Conservation (phyloP, 2,113 vertebrate species). For the Albula goreensis region DNA sequence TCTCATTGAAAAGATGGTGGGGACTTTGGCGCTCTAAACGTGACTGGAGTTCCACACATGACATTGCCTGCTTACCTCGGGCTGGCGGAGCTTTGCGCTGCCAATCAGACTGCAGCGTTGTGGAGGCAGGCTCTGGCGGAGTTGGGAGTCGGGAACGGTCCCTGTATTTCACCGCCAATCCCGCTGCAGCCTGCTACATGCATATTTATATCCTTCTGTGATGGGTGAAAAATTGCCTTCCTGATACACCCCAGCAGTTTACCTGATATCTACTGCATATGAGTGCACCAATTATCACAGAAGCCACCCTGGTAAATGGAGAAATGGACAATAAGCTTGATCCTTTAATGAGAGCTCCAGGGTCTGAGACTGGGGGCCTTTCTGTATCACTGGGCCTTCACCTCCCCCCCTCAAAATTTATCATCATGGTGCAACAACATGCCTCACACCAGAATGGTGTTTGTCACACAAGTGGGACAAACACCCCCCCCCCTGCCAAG, state of each 20-base stretch:
- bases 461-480: too few relatives aligned
- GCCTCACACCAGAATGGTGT: too few relatives aligned
- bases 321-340: not conserved
- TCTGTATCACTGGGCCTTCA: too few relatives aligned
- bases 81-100: not conserved
- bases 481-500: too few relatives aligned
- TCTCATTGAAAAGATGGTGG: not conserved
- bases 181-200: not conserved
- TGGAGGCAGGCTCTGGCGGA: not conserved
- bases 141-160: not conserved
- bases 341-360: not conserved
- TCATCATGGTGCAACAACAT: too few relatives aligned
- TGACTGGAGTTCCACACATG: not conserved
- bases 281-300: not conserved
- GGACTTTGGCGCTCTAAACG: not conserved
- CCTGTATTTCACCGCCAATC: not conserved
- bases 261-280: not conserved
- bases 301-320: not conserved
- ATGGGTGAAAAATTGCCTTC: not conserved
- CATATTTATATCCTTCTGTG: not conserved
- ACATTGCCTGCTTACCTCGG: not conserved
- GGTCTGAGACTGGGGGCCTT: too few relatives aligned
- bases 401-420: too few relatives aligned
- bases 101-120: not conserved
- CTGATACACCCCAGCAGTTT: slow-evolving; percentile 4